These are phyloP conservation scores for Neolamprologus sp. DNA, from an alignment of 2,113 vertebrate genomes.

Conservation along the genomic window DNA sequence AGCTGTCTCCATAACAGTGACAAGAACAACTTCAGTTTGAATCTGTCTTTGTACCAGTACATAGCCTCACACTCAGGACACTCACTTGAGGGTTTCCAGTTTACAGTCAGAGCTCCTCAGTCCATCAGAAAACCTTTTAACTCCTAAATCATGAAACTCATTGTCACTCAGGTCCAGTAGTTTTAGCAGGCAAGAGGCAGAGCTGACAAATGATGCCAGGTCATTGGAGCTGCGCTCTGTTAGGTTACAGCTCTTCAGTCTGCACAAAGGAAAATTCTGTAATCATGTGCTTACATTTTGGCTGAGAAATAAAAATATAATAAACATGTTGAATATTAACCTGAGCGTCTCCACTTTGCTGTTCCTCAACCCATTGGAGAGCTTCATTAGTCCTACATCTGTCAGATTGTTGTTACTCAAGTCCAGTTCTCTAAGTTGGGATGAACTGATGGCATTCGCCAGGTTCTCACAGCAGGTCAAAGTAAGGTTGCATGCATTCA, in stretches of 20 bases:
- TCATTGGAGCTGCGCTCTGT: neutral
- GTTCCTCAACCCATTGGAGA: constrained; percentile 6
- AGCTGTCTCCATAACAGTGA: neutral
- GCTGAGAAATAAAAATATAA: neutral
- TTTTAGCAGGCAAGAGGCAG: constrained; percentile 20
- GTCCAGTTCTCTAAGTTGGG: constrained; percentile 32
- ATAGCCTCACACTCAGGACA: neutral
- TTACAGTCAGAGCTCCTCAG: constrained; percentile 22
- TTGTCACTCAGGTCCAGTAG: constrained; percentile 51
- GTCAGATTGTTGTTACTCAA: constrained; percentile 51
- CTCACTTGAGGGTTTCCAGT: constrained; percentile 46
- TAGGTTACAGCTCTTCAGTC: constrained; percentile 43
- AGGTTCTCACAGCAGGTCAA: constrained; percentile 26
- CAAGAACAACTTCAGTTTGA: neutral
- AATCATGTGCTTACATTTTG: neutral
- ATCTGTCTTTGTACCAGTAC: neutral
- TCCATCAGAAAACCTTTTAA: constrained; percentile 2
- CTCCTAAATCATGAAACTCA: constrained; percentile 32
- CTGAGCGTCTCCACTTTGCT: constrained; percentile 33
- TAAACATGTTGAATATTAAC: neutral
- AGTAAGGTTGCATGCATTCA: constrained; percentile 40
- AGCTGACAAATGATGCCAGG: constrained; percentile 22
- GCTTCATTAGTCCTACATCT: constrained; percentile 20
- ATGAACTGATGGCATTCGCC: neutral
- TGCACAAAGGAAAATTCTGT: neutral